A percentile compares a stretch with the other conserved stretches of the same genome.
Evolutionary conservation across 2,888 invertebrate genomes (phyloP).

Genomic region (Sepiola atlantica): DNA sequence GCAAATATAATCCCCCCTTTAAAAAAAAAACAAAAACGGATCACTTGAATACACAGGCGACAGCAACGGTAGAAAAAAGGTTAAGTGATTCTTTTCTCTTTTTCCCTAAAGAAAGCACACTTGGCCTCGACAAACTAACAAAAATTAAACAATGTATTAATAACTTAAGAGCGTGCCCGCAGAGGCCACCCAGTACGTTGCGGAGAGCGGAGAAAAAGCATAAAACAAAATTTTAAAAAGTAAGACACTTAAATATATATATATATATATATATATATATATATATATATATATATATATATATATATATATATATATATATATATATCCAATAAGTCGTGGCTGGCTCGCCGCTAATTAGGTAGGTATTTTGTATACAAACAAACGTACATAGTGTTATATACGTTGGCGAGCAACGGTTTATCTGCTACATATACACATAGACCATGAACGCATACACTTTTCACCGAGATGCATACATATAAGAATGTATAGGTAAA

Average conservation of each 20-base stretch:
- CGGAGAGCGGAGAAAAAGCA: neutral
- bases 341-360: neutral
- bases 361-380: neutral
- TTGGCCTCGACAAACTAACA: neutral
- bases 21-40: neutral
- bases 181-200: neutral
- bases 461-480: too few species aligned
- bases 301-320: too few species aligned
- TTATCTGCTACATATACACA: neutral
- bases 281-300: too few species aligned
- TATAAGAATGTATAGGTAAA: too few species aligned
- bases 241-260: slow-evolving; percentile 33
- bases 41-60: neutral
- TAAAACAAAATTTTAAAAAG: neutral
- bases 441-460: too few species aligned
- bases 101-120: neutral
- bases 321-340: neutral
- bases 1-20: neutral
- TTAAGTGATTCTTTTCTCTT: neutral
- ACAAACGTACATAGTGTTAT: neutral
- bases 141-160: neutral
- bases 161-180: neutral
- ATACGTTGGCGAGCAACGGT: neutral
- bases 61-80: neutral
- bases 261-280: slow-evolving; percentile 37